Evolutionary conservation across 1,140 invertebrate species (phyloP).

Genomic region (Drosophila obscura): DNA sequence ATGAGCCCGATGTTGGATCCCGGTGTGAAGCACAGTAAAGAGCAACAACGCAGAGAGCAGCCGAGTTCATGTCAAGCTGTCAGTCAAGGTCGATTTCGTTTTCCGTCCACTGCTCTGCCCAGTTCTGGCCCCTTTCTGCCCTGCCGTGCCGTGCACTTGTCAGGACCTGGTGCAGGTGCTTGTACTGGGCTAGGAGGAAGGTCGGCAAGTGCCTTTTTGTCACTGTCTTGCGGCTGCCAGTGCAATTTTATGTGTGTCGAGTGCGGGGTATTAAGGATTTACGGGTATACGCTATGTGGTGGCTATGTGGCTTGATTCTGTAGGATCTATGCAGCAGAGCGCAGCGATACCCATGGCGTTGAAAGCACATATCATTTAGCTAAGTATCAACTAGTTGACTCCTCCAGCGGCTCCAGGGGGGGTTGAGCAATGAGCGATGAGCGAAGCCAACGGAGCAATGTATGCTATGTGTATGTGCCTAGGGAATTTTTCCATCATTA

Average conservation of each 20-base stretch:
- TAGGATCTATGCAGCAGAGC: too few relatives aligned
- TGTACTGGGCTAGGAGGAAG: slow-evolving; percentile 15
- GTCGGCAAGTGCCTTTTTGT: slow-evolving; percentile 77
- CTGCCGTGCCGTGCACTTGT: slow-evolving; percentile 53
- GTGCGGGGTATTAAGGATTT: slow-evolving; percentile 32
- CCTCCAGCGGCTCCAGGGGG: slow-evolving; percentile 24
- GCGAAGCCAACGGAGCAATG: slow-evolving; percentile 45
- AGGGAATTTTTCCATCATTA: slow-evolving; percentile 80
- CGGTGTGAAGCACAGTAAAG: slow-evolving; percentile 48
- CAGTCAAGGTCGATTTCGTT: slow-evolving; percentile 81
- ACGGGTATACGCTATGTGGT: slow-evolving; percentile 4
- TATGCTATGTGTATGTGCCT: slow-evolving; percentile 45
- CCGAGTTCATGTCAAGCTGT: slow-evolving; percentile 80
- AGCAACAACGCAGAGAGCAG: slow-evolving; percentile 62
- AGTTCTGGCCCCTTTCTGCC: neutral
- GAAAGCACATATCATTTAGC: slow-evolving; percentile 12
- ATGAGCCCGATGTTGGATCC: slow-evolving; percentile 68
- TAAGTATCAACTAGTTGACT: slow-evolving; percentile 47
- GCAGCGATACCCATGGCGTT: slow-evolving; percentile 17
- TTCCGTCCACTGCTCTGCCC: slow-evolving; percentile 32
- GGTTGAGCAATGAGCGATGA: slow-evolving; percentile 17
- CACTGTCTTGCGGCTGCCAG: slow-evolving; percentile 70
- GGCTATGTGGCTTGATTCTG: neutral
- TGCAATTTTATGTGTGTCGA: slow-evolving; percentile 71
- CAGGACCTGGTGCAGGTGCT: slow-evolving; percentile 20